Percentiles rank a stretch among this genome's conserved stretches.
Conservation (phyloP, 2,888 invertebrate species). For the Orthosia gothica region DNA sequence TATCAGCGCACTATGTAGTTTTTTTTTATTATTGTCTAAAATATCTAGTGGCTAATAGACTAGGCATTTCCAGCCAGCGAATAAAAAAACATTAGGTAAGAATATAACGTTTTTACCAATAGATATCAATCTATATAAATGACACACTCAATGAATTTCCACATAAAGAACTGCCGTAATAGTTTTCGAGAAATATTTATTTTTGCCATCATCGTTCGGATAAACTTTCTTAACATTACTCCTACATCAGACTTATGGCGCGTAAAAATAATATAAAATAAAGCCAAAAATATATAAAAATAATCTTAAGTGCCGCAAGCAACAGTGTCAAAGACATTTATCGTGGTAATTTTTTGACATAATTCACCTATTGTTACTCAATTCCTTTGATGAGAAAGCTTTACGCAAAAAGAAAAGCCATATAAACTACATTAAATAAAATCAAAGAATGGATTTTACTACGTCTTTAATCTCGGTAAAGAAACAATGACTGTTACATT, state of each 20-base stretch:
- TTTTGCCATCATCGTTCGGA: not conserved
- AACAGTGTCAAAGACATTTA: slow-evolving; percentile 24
- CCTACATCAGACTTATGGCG: not conserved
- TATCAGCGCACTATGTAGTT: not conserved
- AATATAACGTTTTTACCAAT: slow-evolving; percentile 1
- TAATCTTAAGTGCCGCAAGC: not conserved
- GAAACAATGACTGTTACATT: slow-evolving; percentile 26
- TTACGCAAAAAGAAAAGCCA: slow-evolving; percentile 20
- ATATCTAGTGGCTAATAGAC: not conserved
- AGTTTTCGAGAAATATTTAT: not conserved
- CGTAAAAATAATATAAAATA: not conserved
- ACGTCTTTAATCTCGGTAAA: slow-evolving; percentile 22
- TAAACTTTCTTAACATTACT: slow-evolving; percentile 6
- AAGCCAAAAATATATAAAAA: not conserved
- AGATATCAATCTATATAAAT: slow-evolving; percentile 4
- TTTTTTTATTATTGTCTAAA: not conserved
- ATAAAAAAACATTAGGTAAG: not conserved
- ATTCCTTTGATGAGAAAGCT: slow-evolving; percentile 36
- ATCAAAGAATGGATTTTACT: slow-evolving; percentile 30
- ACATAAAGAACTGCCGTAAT: slow-evolving; percentile 6
- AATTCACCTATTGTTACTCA: slow-evolving; percentile 26
- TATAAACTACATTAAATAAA: slow-evolving; percentile 28
- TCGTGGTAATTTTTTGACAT: slow-evolving; percentile 1
- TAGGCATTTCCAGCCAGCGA: not conserved
- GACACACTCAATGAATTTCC: not conserved